Percentiles rank a stretch among this genome's conserved stretches.
phyloP scores from a whole-genome alignment of 2,888 invertebrate genomes.

The Tribolium freemani region DNA sequence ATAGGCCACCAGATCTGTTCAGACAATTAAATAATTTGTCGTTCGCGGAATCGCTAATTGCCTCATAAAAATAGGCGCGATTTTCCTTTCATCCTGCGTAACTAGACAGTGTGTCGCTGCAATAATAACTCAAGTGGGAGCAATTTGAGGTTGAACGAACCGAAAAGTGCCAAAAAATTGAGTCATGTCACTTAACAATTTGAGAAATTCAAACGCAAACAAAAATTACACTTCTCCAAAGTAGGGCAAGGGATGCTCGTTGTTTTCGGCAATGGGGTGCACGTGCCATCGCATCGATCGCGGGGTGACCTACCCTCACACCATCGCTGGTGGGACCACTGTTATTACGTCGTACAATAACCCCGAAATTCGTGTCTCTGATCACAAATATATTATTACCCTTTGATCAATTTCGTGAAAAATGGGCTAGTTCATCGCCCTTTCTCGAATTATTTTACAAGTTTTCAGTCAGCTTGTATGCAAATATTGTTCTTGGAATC shows the following conservation, averaged over 20 bases:
- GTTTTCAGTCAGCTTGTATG: slow-evolving; percentile 9
- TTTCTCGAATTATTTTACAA: neutral
- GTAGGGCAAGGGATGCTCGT: slow-evolving; percentile 19
- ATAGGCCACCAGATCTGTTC: neutral
- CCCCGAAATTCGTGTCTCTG: neutral
- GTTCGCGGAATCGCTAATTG: slow-evolving; percentile 13
- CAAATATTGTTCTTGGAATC: slow-evolving; percentile 35
- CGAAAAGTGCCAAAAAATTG: neutral
- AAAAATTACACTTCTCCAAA: too few relatives aligned
- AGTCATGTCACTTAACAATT: too few relatives aligned
- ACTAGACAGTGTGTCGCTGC: slow-evolving; percentile 33
- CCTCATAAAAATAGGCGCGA: slow-evolving; percentile 4
- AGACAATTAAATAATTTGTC: slow-evolving; percentile 6
- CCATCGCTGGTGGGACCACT: slow-evolving; percentile 16
- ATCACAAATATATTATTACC: neutral
- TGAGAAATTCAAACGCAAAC: too few relatives aligned
- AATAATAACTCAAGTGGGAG: slow-evolving; percentile 10
- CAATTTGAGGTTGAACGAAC: slow-evolving; percentile 34
- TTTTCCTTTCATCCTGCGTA: slow-evolving; percentile 8
- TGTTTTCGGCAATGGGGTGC: slow-evolving; percentile 21
- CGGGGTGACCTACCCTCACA: slow-evolving; percentile 44
- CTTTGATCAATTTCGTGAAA: neutral
- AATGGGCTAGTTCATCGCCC: neutral
- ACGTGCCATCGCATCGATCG: slow-evolving; percentile 44
- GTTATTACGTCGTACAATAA: slow-evolving; percentile 20